Conservation (phyloP, 2,113 vertebrate species). For the Notarius quadriscutis region DNA sequence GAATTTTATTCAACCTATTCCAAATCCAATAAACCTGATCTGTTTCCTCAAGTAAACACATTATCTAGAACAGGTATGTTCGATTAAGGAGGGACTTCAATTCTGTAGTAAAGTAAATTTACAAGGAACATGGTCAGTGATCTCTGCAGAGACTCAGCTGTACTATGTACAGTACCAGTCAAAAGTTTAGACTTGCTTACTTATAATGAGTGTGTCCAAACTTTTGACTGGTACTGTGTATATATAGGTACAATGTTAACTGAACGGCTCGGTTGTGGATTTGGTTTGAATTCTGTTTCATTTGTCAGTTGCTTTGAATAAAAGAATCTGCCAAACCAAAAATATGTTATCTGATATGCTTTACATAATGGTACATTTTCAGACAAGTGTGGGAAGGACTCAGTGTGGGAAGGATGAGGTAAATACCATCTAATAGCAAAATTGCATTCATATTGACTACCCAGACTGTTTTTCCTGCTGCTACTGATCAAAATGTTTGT, state of each 20-base stretch:
- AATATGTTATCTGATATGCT: constrained; percentile 17
- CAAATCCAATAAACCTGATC: neutral
- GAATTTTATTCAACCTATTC: neutral
- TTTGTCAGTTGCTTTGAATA: neutral
- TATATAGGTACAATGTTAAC: neutral
- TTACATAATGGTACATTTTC: constrained; percentile 14
- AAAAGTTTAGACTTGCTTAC: too few relatives aligned
- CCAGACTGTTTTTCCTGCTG: neutral
- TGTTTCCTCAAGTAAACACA: neutral
- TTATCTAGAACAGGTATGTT: neutral
- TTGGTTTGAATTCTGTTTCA: neutral
- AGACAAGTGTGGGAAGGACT: neutral
- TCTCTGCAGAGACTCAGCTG: neutral
- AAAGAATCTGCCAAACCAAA: neutral
- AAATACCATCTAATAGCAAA: neutral
- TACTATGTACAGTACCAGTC: neutral
- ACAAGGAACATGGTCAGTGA: neutral
- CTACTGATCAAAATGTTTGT: neutral
- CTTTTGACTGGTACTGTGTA: neutral
- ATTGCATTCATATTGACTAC: neutral
- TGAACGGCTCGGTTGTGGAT: neutral
- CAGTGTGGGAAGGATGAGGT: neutral
- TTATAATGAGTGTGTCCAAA: too few relatives aligned
- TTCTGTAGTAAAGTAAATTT: neutral
- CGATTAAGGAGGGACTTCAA: neutral